phyloP scores from a whole-genome alignment of 2,888 invertebrate genomes.

The Harpagoxenus sublaevis region DNA sequence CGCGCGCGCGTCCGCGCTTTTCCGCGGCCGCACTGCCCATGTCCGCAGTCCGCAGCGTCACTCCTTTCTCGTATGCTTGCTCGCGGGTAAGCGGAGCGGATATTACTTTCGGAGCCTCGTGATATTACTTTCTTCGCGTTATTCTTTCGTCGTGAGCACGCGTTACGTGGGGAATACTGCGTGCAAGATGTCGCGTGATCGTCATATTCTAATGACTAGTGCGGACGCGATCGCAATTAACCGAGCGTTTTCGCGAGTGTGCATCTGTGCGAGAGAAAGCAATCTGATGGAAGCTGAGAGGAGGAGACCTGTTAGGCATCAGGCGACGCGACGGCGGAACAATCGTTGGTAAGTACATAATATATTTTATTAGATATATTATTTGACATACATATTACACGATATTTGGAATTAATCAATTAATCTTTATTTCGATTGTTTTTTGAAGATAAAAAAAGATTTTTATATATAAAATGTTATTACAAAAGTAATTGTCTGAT shows the following conservation, averaged over 20 bases:
- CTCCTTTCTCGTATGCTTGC: too few relatives aligned
- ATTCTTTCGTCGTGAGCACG: not conserved
- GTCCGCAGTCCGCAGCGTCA: too few relatives aligned
- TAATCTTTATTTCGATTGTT: too few relatives aligned
- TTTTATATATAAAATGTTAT: not conserved
- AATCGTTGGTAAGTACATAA: too few relatives aligned
- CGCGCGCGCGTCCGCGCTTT: conserved; percentile 34
- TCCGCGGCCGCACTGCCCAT: conserved; percentile 42
- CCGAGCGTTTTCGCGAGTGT: not conserved
- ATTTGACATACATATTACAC: too few relatives aligned
- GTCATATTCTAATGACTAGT: not conserved
- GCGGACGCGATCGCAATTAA: not conserved
- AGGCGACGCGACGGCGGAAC: too few relatives aligned
- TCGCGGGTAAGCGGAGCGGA: not conserved
- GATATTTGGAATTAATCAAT: too few relatives aligned
- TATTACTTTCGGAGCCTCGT: not conserved
- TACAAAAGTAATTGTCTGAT: not conserved
- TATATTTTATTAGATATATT: too few relatives aligned
- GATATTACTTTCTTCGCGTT: not conserved
- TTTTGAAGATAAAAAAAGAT: not conserved
- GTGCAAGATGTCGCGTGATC: not conserved
- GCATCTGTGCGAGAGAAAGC: not conserved
- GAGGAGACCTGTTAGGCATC: too few relatives aligned
- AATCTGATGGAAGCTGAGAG: too few relatives aligned
- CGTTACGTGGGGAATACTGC: not conserved